Evolutionary conservation across 1,140 invertebrate species (phyloP), one percentile per base, ranked within the genome.

Genomic region (Coenobita brevimanus): DNA sequence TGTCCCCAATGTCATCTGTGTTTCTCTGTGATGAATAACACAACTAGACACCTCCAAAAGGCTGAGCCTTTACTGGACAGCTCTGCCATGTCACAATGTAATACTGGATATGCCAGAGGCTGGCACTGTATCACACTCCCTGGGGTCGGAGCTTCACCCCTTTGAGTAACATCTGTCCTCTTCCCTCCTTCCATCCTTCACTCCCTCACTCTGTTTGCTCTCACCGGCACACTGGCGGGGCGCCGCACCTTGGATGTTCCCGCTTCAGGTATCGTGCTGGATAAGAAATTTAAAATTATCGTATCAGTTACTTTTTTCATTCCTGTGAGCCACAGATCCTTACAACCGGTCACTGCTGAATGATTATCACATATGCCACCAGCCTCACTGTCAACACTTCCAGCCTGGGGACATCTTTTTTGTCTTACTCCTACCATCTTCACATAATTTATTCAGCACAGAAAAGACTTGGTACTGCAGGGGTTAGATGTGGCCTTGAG

Each of bases 81-180:
- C 78, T 79, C 76, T 81, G 84, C 76, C 78, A 81, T 80, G 84
- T 87, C 84, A 87, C 84, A 87, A 87, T 80, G 78, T 79, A 87
- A 87, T 71, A 80, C 62, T 62, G 60, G 75, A 46, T 79, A 87
- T 85, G 76, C 73, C 76, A 80, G 84, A 87, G 84, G 84, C 84
- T 87, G 84, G 84, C 84, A 81, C 84, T 87, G 84, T 87, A 80
- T 87, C 84, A 85, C 84, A 87, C 84, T 87, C 78, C 84, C 75
- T 87, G 84, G 84, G 84, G 84, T 80, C 76, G 79, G 76, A 87
- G 76, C 43, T 71, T 80, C 76, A 80, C 76, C 64, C 76, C 84
- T 71, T 50, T 27, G 27, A 38, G 17, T 71, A 33, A 71, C 27
- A 71, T 27, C 36, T 27, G 67, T 71, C 67, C 36, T 71, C 67